Percentiles rank a stretch among this genome's conserved stretches.
Conservation (phyloP, 2,888 invertebrate genomes). For the Coleophora deauratella region DNA sequence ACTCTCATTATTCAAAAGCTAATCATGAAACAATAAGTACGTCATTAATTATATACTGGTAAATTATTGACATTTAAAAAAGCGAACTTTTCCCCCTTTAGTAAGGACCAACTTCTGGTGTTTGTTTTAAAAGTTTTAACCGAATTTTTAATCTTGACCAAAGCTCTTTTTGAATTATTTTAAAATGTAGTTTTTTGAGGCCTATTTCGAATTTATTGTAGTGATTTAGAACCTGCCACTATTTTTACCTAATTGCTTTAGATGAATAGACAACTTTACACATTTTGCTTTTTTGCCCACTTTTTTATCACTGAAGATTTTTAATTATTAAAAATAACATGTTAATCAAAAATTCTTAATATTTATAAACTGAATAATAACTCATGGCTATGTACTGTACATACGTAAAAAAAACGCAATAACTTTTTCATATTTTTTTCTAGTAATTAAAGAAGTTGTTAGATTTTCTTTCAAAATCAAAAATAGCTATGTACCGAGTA, state of each 20-base stretch:
- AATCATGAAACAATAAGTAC: too few species aligned
- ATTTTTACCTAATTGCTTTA: conserved; percentile 49
- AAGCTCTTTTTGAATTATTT: conserved; percentile 41
- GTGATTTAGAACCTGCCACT: conserved; percentile 40
- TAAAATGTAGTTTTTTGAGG: conserved; percentile 47
- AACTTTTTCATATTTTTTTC: conserved; percentile 62
- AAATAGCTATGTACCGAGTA: conserved; percentile 49
- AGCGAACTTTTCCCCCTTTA: conserved; percentile 24
- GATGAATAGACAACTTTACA: conserved; percentile 41
- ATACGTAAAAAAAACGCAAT: too few species aligned
- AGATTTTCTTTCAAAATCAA: conserved; percentile 43
- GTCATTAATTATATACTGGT: too few species aligned
- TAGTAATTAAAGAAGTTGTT: conserved; percentile 51
- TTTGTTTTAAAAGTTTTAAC: conserved; percentile 30
- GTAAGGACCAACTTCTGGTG: conserved; percentile 49
- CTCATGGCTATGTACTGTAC: too few species aligned
- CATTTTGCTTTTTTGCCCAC: conserved; percentile 37
- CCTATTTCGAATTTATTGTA: conserved; percentile 45
- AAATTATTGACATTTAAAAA: not conserved
- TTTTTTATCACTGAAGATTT: conserved; percentile 24
- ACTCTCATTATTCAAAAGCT: too few species aligned
- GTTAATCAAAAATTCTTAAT: too few species aligned
- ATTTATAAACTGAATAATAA: too few species aligned
- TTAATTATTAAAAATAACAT: conserved; percentile 27
- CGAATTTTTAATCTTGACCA: conserved; percentile 44